Conservation (phyloP, 2,797 vertebrate genomes). For the Sebastes baramenuke region DNA sequence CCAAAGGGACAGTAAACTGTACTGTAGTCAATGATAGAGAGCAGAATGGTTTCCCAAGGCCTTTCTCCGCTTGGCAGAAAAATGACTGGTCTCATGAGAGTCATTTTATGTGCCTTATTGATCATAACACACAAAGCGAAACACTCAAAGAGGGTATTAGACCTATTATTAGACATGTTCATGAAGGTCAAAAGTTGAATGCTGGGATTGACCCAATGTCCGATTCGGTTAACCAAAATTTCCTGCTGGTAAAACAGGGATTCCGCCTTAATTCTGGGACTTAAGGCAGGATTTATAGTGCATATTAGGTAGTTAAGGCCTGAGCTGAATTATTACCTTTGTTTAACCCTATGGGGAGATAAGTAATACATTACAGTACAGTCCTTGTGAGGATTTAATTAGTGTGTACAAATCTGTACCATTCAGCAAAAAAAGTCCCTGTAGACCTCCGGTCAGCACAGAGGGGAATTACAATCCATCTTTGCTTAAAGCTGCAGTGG, state of each 20-base stretch:
- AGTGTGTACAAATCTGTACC: background rate
- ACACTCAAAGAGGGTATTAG: background rate
- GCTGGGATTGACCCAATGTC: slow-evolving; percentile 5
- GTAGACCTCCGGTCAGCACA: background rate
- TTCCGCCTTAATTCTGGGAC: background rate
- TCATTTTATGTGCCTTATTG: slow-evolving; percentile 32
- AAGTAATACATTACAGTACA: slow-evolving; percentile 1
- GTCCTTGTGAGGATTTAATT: slow-evolving; percentile 29
- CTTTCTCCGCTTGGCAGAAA: slow-evolving; percentile 6
- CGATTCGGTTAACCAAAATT: background rate
- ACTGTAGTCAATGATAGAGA: background rate
- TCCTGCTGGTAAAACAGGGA: background rate
- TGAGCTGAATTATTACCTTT: slow-evolving; percentile 17
- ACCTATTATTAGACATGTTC: slow-evolving; percentile 7
- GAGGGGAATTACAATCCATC: background rate
- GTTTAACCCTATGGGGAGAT: background rate
- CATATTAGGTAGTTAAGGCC: slow-evolving; percentile 3
- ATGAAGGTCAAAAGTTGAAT: slow-evolving; percentile 35
- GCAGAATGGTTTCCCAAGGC: background rate
- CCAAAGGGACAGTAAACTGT: background rate
- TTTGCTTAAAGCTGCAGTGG: background rate
- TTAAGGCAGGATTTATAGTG: background rate
- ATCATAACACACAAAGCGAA: slow-evolving; percentile 26
- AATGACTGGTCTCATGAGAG: background rate
- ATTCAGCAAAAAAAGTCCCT: slow-evolving; percentile 11